These are phyloP conservation scores for Patella ulyssiponensis DNA, from an alignment of 2,888 invertebrate species.

Conservation along the genomic window DNA sequence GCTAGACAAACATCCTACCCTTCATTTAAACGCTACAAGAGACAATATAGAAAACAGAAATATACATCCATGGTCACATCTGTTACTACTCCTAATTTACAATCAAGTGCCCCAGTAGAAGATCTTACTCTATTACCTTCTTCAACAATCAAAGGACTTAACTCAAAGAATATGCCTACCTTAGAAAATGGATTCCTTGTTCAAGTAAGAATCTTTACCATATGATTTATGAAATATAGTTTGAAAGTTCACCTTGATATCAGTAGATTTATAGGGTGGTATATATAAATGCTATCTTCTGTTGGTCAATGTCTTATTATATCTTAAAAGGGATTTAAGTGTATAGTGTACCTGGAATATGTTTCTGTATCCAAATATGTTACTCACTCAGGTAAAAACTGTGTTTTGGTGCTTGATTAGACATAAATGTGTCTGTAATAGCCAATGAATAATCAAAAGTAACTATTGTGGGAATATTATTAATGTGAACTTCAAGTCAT, in stretches of 20 bases:
- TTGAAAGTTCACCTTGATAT: neutral
- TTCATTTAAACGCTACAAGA: neutral
- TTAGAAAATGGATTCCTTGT: constrained; percentile 52
- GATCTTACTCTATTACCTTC: constrained; percentile 48
- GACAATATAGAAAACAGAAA: neutral
- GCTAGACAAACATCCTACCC: constrained; percentile 45
- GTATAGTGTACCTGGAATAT: too few species aligned
- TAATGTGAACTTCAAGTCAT: too few species aligned
- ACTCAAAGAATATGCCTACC: constrained; percentile 53
- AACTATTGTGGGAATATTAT: too few species aligned
- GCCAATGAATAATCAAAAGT: too few species aligned
- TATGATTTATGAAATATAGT: too few species aligned
- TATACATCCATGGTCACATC: constrained; percentile 23
- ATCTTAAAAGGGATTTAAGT: neutral
- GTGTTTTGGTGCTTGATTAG: too few species aligned
- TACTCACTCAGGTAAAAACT: too few species aligned
- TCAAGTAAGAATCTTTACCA: constrained; percentile 35
- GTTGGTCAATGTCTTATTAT: neutral
- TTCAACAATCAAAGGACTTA: constrained; percentile 48
- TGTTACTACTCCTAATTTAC: constrained; percentile 24
- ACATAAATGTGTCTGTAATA: too few species aligned
- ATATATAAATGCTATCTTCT: neutral
- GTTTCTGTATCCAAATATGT: too few species aligned
- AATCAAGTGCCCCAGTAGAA: constrained; percentile 14
- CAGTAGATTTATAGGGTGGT: too few species aligned